Conservation (phyloP, 2,113 vertebrate genomes). For the Chamaea fasciata region DNA sequence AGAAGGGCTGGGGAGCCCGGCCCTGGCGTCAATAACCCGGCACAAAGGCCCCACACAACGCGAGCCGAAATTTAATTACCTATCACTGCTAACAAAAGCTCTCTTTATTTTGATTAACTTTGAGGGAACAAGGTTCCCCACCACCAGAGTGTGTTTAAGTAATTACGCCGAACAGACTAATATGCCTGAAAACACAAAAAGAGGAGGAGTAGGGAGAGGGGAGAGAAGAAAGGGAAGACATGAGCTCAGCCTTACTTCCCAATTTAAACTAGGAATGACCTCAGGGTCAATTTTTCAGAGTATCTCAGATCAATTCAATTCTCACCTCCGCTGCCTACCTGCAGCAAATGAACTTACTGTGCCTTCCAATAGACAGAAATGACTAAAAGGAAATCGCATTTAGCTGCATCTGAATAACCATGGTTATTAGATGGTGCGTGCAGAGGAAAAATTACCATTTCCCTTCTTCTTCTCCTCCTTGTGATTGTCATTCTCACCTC, state of each 20-base stretch:
- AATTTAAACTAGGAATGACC: slow-evolving; percentile 66
- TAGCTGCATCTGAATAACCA: slow-evolving; percentile 52
- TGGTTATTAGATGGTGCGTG: slow-evolving; percentile 26
- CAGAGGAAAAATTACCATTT: slow-evolving; percentile 27
- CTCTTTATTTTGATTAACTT: slow-evolving; percentile 68
- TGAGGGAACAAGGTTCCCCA: slow-evolving; percentile 17
- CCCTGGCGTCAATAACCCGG: neutral
- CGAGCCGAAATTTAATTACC: slow-evolving; percentile 59
- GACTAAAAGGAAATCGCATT: slow-evolving; percentile 49
- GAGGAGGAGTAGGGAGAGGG: neutral
- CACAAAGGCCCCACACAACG: neutral
- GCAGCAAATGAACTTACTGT: slow-evolving; percentile 54
- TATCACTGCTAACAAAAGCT: slow-evolving; percentile 42
- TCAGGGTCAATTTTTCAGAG: slow-evolving; percentile 59
- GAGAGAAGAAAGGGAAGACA: slow-evolving; percentile 40
- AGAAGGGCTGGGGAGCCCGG: neutral
- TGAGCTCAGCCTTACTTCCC: slow-evolving; percentile 52
- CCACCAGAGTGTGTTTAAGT: slow-evolving; percentile 51
- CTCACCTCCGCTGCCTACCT: slow-evolving; percentile 68
- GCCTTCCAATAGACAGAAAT: slow-evolving; percentile 48
- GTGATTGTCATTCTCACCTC: slow-evolving; percentile 45
- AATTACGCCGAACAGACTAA: slow-evolving; percentile 21
- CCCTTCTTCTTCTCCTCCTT: slow-evolving; percentile 41
- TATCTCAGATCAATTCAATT: slow-evolving; percentile 69
- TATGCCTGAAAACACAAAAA: slow-evolving; percentile 8